phyloP scores from a whole-genome alignment of 2,797 vertebrate species.

The Nothura maculosa region DNA sequence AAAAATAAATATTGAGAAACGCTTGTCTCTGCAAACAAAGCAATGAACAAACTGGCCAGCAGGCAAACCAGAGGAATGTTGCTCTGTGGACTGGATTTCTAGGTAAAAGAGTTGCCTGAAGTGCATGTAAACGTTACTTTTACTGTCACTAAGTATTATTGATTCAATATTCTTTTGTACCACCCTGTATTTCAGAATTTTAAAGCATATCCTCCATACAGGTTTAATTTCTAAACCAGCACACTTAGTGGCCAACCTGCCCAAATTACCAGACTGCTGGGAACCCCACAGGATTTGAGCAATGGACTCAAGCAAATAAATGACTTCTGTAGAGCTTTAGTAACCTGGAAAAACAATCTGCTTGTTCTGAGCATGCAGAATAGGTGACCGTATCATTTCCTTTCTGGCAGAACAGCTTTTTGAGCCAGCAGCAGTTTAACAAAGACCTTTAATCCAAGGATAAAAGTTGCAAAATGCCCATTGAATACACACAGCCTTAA shows the following conservation, averaged over 20 bases:
- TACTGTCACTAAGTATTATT: neutral
- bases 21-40: neutral
- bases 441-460: neutral
- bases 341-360: neutral
- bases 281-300: neutral
- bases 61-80: neutral
- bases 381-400: neutral
- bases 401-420: neutral
- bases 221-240: neutral
- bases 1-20: neutral
- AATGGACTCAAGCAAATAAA: neutral
- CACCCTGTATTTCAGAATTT: neutral
- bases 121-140: neutral
- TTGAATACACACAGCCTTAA: neutral
- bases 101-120: neutral
- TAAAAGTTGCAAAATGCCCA: neutral
- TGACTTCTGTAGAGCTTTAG: neutral
- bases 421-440: neutral
- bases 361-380: neutral
- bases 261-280: neutral
- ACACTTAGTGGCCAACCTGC: neutral
- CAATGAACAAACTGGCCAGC: neutral
- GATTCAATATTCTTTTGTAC: neutral
- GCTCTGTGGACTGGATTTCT: neutral
- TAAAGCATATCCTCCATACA: neutral